A percentile compares a stretch with the other conserved stretches of the same genome.
These are phyloP conservation scores for Halichoerus grypus DNA, from an alignment of 2,113 vertebrate genomes.

Conservation along the genomic window DNA sequence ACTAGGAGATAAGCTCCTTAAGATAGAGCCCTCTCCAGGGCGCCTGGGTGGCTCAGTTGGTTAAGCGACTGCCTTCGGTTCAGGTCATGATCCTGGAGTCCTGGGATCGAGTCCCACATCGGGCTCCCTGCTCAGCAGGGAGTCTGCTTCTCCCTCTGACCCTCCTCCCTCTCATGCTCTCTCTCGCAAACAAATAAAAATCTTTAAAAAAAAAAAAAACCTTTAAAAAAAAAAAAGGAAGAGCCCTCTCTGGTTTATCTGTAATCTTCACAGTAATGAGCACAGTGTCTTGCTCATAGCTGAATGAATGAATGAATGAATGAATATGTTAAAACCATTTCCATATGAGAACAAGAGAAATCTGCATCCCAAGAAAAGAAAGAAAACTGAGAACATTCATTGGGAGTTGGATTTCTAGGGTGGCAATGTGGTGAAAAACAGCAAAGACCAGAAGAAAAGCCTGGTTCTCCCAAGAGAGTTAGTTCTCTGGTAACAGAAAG, in stretches of 20 bases:
- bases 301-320: neutral
- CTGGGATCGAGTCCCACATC: too few relatives aligned
- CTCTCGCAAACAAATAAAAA: too few relatives aligned
- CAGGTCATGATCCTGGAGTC: too few relatives aligned
- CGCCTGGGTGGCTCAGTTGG: too few relatives aligned
- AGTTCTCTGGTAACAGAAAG: neutral
- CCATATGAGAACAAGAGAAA: neutral
- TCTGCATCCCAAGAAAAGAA: neutral
- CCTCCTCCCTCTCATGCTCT: too few relatives aligned
- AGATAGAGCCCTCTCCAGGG: neutral
- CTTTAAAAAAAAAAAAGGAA: neutral
- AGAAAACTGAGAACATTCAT: neutral
- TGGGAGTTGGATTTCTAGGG: neutral
- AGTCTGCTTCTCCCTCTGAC: too few relatives aligned
- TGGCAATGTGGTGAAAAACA: neutral
- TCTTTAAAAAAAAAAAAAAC: too few relatives aligned
- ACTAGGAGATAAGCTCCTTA: fast-evolving
- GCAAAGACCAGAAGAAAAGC: neutral
- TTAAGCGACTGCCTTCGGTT: too few relatives aligned
- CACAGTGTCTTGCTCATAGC: neutral
- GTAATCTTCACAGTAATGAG: neutral
- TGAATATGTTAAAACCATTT: neutral
- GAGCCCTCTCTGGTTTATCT: neutral
- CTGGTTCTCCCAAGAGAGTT: neutral
- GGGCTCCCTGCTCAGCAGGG: too few relatives aligned